Evolutionary conservation across 2,888 invertebrate genomes (phyloP).

Genomic region (Hypselothyrea guttata): DNA sequence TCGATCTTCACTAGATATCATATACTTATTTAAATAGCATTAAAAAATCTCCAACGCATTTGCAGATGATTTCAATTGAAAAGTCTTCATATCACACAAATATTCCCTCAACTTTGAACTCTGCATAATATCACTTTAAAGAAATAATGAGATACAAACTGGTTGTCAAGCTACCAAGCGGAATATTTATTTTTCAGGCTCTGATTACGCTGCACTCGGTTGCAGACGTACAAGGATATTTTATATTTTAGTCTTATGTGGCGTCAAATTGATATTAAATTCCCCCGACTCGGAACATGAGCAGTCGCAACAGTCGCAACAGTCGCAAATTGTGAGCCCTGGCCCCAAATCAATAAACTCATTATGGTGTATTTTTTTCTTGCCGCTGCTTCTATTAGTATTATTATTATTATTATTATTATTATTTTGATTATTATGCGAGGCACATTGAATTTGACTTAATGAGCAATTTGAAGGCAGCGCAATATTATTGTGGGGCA

Average conservation of each 20-base stretch:
- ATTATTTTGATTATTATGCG: constrained; percentile 24
- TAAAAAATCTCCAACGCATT: too few relatives aligned
- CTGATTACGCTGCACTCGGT: not conserved
- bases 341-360: constrained; percentile 56
- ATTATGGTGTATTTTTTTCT: constrained; percentile 35
- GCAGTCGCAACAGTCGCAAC: constrained; percentile 26
- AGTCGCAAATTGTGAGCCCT: constrained; percentile 37
- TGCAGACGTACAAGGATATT: constrained; percentile 23
- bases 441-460: constrained; percentile 44
- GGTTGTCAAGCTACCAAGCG: too few relatives aligned
- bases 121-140: too few relatives aligned
- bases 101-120: too few relatives aligned
- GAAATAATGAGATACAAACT: too few relatives aligned
- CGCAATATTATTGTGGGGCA: constrained; percentile 41
- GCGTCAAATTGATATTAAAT: constrained; percentile 65
- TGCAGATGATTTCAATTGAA: too few relatives aligned
- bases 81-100: too few relatives aligned
- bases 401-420: constrained; percentile 5
- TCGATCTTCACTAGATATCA: too few relatives aligned
- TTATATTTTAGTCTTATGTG: constrained; percentile 42
- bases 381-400: not conserved
- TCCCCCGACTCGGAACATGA: constrained; percentile 44
- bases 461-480: constrained; percentile 55
- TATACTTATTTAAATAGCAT: too few relatives aligned
- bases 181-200: too few relatives aligned